Conservation (phyloP, 2,888 invertebrate species). For the Corythucha ciliata region DNA sequence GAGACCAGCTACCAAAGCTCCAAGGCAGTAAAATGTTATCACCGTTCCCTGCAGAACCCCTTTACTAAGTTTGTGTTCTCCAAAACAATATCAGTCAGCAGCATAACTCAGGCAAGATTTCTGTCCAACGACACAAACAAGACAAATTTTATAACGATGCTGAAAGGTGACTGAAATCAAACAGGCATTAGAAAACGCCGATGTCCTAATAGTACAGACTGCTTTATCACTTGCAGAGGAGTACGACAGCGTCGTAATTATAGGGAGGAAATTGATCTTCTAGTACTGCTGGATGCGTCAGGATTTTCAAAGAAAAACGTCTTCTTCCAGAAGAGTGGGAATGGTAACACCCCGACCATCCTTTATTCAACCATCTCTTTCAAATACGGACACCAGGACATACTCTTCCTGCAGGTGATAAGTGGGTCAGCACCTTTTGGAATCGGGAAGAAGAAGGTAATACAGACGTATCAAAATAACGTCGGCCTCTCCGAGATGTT, state of each 20-base stretch:
- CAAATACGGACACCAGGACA: constrained; percentile 18
- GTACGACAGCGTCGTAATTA: constrained; percentile 17
- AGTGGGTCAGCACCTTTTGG: constrained; percentile 32
- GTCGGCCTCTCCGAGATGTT: constrained; percentile 8
- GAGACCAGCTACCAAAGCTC: constrained; percentile 21
- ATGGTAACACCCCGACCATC: constrained; percentile 21
- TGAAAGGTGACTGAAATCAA: constrained; percentile 25
- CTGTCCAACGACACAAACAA: constrained; percentile 23
- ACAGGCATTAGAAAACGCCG: constrained; percentile 25
- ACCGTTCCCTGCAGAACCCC: constrained; percentile 18
- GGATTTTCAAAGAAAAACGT: constrained; percentile 21
- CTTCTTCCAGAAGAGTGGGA: constrained; percentile 29
- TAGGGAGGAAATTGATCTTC: constrained; percentile 33
- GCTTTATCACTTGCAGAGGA: constrained; percentile 23
- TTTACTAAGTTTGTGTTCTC: constrained; percentile 21
- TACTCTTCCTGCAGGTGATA: constrained; percentile 32
- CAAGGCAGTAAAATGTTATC: background rate
- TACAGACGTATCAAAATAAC: constrained; percentile 11
- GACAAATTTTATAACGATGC: constrained; percentile 19
- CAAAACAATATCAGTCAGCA: constrained; percentile 23
- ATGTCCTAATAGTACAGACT: constrained; percentile 27
- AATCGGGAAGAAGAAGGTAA: constrained; percentile 26
- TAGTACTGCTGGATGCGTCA: constrained; percentile 33
- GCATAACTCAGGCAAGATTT: constrained; percentile 29
- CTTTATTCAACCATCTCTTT: constrained; percentile 17